Base-by-base conservation (phyloP, 2,888 invertebrate species). In the Stegana nigrithorax region DNA sequence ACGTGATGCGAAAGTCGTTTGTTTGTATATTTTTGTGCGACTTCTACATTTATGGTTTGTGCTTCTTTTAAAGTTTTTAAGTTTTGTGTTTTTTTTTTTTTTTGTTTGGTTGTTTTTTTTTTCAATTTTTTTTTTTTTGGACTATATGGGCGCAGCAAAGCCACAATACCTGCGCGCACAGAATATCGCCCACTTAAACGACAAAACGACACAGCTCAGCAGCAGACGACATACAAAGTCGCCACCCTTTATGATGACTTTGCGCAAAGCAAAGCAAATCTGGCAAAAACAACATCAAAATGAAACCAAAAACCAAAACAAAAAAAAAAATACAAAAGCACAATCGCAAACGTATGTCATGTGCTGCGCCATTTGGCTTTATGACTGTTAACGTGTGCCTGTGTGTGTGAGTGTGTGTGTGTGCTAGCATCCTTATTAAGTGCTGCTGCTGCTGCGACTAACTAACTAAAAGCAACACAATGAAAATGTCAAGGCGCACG, bases 1-100 rank as follows among this genome's bases (percentile, higher is more conserved):
- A 76, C 80, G 76, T 76, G 76, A 76, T 79, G 75, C 80, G 73
- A 72, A 75, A 75, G 80, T 79, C 77, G 78, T 72, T 72, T 70
- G 60, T 70, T 65, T 59, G 59, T 65, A 6, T 8, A n/a, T 42
- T 42, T 8, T 2, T n/a, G n/a, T n/a, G n/a, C n/a, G n/a, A n/a
- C n/a, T n/a, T n/a, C n/a, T n/a, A n/a, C n/a, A n/a, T n/a, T n/a
- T n/a, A n/a, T n/a, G n/a, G n/a, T n/a, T n/a, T n/a, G n/a, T n/a
- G n/a, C n/a, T 42, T 42, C 1, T 2, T 42, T 42, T n/a, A n/a
- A n/a, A 17, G 6, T 62, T 59, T 53, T 66, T 69, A 57, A 51
- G 58, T 51, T 55, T 66, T 17, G 8, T 36, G 45, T 55, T 59
- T 60, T 45, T 47, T 47, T 45, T n/a, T 10, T 47, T 32, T 17